A percentile compares a stretch with the other conserved stretches of the same genome.
These are phyloP conservation scores for Philypnodon macrostomus DNA, from an alignment of 2,797 vertebrate species.

Conservation along the genomic window DNA sequence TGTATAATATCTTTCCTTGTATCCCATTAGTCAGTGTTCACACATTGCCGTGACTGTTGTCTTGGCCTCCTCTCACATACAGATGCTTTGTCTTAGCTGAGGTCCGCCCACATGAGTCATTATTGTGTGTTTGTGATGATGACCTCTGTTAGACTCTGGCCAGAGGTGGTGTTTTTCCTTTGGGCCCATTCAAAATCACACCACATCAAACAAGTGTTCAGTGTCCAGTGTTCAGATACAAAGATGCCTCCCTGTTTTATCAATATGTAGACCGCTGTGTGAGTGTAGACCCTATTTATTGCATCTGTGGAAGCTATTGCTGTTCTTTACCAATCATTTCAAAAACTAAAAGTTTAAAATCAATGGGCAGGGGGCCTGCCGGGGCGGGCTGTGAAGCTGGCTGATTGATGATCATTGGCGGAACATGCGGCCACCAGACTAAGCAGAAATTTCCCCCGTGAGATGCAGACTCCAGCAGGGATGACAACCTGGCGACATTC, in stretches of 20 bases:
- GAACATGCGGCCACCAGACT: no score
- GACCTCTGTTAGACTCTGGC: constrained; percentile 1
- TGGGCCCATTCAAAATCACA: neutral
- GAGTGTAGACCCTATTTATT: no score
- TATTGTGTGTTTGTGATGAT: constrained; percentile 1
- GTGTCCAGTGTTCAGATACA: constrained; percentile 2
- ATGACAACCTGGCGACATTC: no score
- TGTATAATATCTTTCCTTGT: neutral
- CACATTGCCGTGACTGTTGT: neutral
- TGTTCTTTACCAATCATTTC: no score
- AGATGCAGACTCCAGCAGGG: no score
- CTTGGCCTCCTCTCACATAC: neutral
- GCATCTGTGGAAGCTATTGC: no score
- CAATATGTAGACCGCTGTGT: no score
- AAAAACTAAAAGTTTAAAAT: no score
- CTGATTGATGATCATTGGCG: no score
- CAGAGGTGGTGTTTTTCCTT: constrained; percentile 4
- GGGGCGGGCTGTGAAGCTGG: no score
- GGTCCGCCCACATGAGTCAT: constrained; percentile 11
- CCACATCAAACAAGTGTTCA: constrained; percentile 7
- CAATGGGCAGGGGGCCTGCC: no score
- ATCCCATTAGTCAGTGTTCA: neutral
- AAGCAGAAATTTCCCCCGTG: no score
- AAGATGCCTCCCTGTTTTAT: neutral
- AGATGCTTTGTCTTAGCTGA: constrained; percentile 3